Conservation (phyloP, 2,113 vertebrate genomes). For the Choloepus hoffmanni region DNA sequence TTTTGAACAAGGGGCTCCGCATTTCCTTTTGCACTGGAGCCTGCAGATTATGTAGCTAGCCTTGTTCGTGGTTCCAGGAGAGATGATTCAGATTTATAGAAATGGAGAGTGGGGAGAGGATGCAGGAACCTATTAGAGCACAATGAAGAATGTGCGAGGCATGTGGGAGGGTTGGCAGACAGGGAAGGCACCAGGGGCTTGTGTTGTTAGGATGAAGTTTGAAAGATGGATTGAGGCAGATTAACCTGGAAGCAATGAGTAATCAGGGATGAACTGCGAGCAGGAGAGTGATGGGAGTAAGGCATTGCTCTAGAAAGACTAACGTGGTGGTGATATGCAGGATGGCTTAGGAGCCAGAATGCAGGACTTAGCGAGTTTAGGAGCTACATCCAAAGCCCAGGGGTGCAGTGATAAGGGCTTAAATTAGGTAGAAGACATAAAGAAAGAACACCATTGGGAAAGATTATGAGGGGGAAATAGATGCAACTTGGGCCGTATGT, state of each 20-base stretch:
- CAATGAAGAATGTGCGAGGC: background rate
- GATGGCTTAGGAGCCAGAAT: background rate
- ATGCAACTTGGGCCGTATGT: background rate
- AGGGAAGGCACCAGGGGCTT: background rate
- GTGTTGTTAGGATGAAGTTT: background rate
- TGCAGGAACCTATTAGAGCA: background rate
- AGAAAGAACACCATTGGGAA: background rate
- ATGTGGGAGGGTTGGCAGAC: too few relatives aligned
- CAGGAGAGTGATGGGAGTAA: background rate
- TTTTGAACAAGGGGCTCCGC: background rate
- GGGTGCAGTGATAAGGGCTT: background rate
- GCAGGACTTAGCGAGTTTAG: background rate
- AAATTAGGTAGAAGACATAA: background rate
- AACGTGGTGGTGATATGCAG: background rate
- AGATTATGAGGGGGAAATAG: background rate
- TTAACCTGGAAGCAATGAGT: background rate
- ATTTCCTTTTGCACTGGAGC: background rate
- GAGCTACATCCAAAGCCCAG: background rate
- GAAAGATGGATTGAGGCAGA: background rate
- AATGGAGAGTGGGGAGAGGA: background rate
- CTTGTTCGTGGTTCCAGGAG: background rate
- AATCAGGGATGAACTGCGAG: background rate
- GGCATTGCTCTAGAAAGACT: background rate
- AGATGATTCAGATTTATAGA: background rate
- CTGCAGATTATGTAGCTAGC: background rate